A percentile compares a stretch with the other conserved stretches of the same genome.
These are phyloP conservation scores for Ispidina lecontei DNA, from an alignment of 2,797 vertebrate genomes.

Conservation along the genomic window DNA sequence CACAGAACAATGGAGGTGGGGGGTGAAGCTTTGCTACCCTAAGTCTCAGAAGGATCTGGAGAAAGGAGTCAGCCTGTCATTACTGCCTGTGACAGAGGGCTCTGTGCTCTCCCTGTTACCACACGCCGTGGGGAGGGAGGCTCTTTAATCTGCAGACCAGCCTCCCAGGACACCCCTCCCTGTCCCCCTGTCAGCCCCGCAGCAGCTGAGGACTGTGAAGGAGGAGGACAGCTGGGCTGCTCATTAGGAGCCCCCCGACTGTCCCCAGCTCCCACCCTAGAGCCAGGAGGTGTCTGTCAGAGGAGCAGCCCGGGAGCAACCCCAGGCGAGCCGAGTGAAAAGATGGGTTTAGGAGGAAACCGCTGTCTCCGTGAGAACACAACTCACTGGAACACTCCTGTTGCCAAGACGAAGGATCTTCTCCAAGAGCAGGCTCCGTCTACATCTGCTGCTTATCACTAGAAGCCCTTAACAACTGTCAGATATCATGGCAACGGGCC, in stretches of 20 bases:
- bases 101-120: neutral
- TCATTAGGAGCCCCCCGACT: neutral
- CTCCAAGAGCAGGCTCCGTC: neutral
- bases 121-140: neutral
- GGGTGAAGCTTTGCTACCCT: neutral
- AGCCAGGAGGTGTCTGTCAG: neutral
- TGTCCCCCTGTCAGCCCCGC: neutral
- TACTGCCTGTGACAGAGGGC: neutral
- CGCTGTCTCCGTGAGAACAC: neutral
- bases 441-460: neutral
- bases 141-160: conserved; percentile 39
- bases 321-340: neutral
- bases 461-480: neutral
- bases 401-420: neutral
- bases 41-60: neutral
- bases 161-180: neutral
- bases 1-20: neutral
- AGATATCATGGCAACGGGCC: neutral
- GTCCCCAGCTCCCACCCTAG: neutral
- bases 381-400: neutral
- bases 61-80: neutral
- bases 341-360: neutral
- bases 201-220: conserved; percentile 49
- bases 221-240: conserved; percentile 49
- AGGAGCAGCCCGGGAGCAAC: neutral